Evolutionary conservation across 2,888 invertebrate species (phyloP).

Genomic region (Zeuzera pyrina): DNA sequence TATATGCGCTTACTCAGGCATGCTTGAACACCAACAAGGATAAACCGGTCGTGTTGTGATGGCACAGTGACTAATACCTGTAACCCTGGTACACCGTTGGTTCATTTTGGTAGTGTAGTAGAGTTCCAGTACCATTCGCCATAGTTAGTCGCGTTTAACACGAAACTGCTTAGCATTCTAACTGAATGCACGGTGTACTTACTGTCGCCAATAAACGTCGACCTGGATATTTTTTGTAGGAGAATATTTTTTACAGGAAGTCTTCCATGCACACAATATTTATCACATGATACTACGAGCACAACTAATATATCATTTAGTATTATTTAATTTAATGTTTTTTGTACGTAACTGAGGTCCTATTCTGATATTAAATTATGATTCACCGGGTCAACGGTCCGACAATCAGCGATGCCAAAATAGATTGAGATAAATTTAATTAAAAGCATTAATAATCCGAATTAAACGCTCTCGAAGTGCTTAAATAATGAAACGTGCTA

Average conservation of each 20-base stretch:
- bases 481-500: slow-evolving; percentile 45
- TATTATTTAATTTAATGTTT: not conserved
- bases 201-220: slow-evolving; percentile 59
- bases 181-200: slow-evolving; percentile 49
- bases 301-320: not conserved
- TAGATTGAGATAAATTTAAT: slow-evolving; percentile 62
- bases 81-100: no score
- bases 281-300: slow-evolving; percentile 7
- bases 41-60: slow-evolving; percentile 29
- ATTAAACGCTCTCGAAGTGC: slow-evolving; percentile 49
- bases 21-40: slow-evolving; percentile 35
- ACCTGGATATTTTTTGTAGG: slow-evolving; percentile 56
- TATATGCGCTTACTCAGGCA: slow-evolving; percentile 35
- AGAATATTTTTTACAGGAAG: slow-evolving; percentile 41
- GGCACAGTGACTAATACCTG: slow-evolving; percentile 6
- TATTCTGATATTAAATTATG: slow-evolving; percentile 27
- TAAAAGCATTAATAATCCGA: slow-evolving; percentile 59
- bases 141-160: slow-evolving; percentile 41
- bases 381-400: slow-evolving; percentile 51
- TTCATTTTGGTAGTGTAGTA: slow-evolving; percentile 21
- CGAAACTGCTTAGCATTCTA: slow-evolving; percentile 68
- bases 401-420: slow-evolving; percentile 43
- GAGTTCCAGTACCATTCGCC: slow-evolving; percentile 32
- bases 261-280: slow-evolving; percentile 47
- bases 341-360: no score